Evolutionary conservation across 2,888 invertebrate species (phyloP), one percentile per base, ranked within the genome.

Genomic region (Auanema freiburgensis): DNA sequence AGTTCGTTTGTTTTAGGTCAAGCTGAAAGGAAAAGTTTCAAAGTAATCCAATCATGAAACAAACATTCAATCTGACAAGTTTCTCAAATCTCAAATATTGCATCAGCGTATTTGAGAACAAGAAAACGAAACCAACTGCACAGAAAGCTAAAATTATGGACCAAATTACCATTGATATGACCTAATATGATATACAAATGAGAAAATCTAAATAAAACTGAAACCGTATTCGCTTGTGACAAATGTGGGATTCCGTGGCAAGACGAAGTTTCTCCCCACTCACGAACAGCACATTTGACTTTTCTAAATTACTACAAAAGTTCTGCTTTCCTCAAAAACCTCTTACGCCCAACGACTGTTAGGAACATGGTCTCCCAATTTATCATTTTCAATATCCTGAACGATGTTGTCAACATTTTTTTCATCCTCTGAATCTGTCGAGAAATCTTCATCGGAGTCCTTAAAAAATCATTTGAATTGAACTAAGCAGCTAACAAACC

Each of bases 201-300:
- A n/a, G n/a, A n/a, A n/a, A n/a, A n/a, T n/a, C n/a, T n/a, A n/a
- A n/a, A n/a, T n/a, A n/a, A n/a, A n/a, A n/a, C n/a, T n/a, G n/a
- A 10, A 33, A 66, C 55, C 0, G 70, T 71, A 23, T 66, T 64
- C 3, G 73, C 73, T 50, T 71, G 69, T 3, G 76, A 71, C 73
- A 76, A 73, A 46, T 77, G 77, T 11, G 75, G 73, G 40, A 77
- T 59, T 33, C 73, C 77, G 44, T 77, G 77, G 42, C 73, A 70
- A n/a, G 71, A 67, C 0, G 73, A 70, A 12, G 72, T 66, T 65
- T 72, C 71, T 40, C 73, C 77, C 77, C 77, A 77, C 12, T 77
- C 72, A 23, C 62, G 57, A n/a, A 67, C 51, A 40, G 67, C 63
- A 18, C 58, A 61, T 50, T 77, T 77, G 66, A 73, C 67, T 50